Evolutionary conservation across 2,888 invertebrate genomes (phyloP), one percentile per base, ranked within the genome.

Genomic region (Napeogenes inachia): DNA sequence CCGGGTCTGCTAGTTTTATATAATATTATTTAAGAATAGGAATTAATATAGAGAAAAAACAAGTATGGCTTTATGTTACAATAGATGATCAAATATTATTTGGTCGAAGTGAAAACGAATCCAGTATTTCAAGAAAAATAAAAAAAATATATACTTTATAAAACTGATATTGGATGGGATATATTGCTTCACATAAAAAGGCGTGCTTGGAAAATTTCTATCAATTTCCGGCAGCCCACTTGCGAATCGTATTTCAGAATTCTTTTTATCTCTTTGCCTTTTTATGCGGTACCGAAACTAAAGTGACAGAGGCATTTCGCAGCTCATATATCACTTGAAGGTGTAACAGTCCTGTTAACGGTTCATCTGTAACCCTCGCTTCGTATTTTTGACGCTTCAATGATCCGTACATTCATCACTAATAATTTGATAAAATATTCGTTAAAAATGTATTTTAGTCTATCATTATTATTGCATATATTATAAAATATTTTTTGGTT

Each of bases 211-310:
- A 84, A 86, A 85, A 87, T 84, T 87, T 85, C 85, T 84, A 83
- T 84, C 87, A 84, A 86, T 89, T 89, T 86, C 87, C 85, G 83
- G 81, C 84, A 86, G 85, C 77, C 88, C 87, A 89, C 89, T 89
- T 86, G 85, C 85, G 87, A 88, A 86, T 88, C 86, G 87, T 84
- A 89, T 89, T 89, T 89, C 82, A 82, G 81, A 80, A 83, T 87
- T 84, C 84, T 87, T 89, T 89, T 89, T 89, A 88, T 85, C 88
- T 88, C 88, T 89, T 88, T 85, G 81, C 74, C 80, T 79, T 71
- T 77, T 75, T 76, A 76, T 74, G 83, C 78, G 80, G 78, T 77
- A 78, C 80, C 75, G 80, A 80, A 79, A 81, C 80, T 81, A 82
- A 87, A 84, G 86, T 89, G 89, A 89, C 87, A 87, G 85, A 80